Evolutionary conservation across 2,113 vertebrate genomes (phyloP).

Genomic region (Grammomys dolichurus): DNA sequence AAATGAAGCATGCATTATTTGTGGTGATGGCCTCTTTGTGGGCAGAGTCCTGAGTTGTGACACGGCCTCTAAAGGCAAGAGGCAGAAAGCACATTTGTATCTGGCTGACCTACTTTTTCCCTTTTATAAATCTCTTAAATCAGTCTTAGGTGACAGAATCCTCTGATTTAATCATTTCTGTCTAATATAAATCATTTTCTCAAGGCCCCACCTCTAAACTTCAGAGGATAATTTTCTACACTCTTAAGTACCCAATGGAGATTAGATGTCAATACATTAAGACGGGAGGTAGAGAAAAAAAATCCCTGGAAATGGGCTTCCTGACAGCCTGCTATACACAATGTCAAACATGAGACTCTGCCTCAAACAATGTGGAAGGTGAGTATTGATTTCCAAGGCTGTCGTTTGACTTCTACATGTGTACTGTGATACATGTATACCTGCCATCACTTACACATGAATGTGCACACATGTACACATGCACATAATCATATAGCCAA

Average conservation of each 20-base stretch:
- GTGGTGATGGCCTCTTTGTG: neutral
- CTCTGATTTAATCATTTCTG: neutral
- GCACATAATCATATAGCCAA: neutral
- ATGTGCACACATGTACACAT: neutral
- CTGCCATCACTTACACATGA: neutral
- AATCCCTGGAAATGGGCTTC: neutral
- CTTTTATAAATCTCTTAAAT: neutral
- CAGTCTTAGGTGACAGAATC: neutral
- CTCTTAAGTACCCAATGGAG: neutral
- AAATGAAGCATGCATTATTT: neutral
- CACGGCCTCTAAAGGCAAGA: neutral
- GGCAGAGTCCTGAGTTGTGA: neutral
- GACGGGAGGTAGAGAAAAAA: too few species aligned
- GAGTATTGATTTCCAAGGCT: neutral
- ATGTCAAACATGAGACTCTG: neutral
- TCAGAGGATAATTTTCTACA: neutral
- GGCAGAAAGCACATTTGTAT: neutral
- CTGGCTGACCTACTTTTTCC: neutral
- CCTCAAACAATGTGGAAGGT: neutral
- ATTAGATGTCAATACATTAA: neutral
- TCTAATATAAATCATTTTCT: neutral
- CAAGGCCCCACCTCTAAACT: neutral
- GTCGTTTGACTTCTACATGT: neutral
- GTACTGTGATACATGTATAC: too few species aligned
- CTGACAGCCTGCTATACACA: too few species aligned